These are phyloP conservation scores for Acleris laterana DNA, from an alignment of 2,888 invertebrate species.

Conservation along the genomic window DNA sequence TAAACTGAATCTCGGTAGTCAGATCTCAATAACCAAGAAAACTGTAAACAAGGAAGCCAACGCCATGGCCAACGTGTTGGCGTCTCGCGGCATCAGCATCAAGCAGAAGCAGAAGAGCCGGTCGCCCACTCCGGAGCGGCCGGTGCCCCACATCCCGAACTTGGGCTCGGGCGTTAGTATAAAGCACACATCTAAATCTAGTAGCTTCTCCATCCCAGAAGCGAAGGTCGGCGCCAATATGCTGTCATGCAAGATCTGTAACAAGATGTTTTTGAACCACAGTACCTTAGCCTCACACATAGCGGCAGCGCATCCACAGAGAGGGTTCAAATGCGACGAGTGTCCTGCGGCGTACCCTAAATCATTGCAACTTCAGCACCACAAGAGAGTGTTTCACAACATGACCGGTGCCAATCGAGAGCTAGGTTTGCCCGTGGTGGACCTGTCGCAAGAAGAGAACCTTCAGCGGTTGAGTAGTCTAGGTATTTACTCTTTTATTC, in stretches of 20 bases:
- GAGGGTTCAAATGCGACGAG: conserved; percentile 86
- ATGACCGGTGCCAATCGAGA: conserved; percentile 80
- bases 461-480: conserved; percentile 86
- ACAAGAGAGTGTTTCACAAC: conserved; percentile 80
- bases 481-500: conserved; percentile 90
- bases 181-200: conserved; percentile 78
- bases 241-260: conserved; percentile 73
- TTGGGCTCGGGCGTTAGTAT: conserved; percentile 80
- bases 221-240: conserved; percentile 72
- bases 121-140: conserved; percentile 73
- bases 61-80: conserved; percentile 90
- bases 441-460: conserved; percentile 87
- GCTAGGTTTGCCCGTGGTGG: conserved; percentile 89
- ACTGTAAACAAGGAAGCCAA: conserved; percentile 88
- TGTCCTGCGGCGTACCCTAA: conserved; percentile 90
- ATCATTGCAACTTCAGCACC: conserved; percentile 86
- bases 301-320: conserved; percentile 70
- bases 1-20: conserved; percentile 88
- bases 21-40: conserved; percentile 88
- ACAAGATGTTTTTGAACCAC: conserved; percentile 75
- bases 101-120: conserved; percentile 86
- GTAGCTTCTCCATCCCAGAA: conserved; percentile 74
- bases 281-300: conserved; percentile 70
- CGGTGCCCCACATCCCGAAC: conserved; percentile 76
- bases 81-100: conserved; percentile 90